Base-by-base conservation (phyloP, 2,888 invertebrate species). In the Desoria tigrina region DNA sequence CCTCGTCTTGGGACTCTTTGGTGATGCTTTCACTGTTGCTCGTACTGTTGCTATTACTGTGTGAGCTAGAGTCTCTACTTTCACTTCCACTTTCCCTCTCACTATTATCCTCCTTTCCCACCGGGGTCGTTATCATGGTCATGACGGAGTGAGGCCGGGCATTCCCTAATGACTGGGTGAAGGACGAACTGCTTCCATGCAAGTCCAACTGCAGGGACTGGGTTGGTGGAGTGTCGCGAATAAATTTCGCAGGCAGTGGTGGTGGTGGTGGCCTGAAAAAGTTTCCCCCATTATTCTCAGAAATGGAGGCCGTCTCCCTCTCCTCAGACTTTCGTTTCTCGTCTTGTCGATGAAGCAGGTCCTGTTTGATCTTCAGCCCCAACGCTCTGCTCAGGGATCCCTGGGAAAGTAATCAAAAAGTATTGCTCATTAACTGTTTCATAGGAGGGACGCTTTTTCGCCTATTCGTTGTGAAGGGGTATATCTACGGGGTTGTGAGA, bases 361-460 rank as follows among this genome's bases (percentile, higher is more conserved):
- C 78, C 63, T 77, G 77, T 55, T 78, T 79, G 56, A 79, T 73
- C 65, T 79, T 82, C 37, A 85, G 79, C 53, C 90, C 89, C 42
- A 90, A 81, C 2, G 89, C 90, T 67, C 89, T 84, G 66, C 87
- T 87, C 79, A 90, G 83, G 55, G 89, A 89, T 69, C 89, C 89
- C 89, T 89, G 82, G n/a, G 80, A 78, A 67, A 58, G 59, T 16
- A n/a, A 62, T 39, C 23, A 2, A 23, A n/a, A n/a, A n/a, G n/a
- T n/a, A n/a, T n/a, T n/a, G n/a, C n/a, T n/a, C n/a, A n/a, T n/a
- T n/a, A n/a, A n/a, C n/a, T n/a, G n/a, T n/a, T n/a, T n/a, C n/a
- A n/a, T n/a, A n/a, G n/a, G n/a, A n/a, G n/a, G n/a, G n/a, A n/a
- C n/a, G n/a, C n/a, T n/a, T n/a, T n/a, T n/a, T n/a, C n/a, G n/a